Percentiles rank a stretch among this genome's conserved stretches.
These are phyloP conservation scores for Leptoclinus maculatus DNA, from an alignment of 2,797 vertebrate genomes.

Conservation along the genomic window DNA sequence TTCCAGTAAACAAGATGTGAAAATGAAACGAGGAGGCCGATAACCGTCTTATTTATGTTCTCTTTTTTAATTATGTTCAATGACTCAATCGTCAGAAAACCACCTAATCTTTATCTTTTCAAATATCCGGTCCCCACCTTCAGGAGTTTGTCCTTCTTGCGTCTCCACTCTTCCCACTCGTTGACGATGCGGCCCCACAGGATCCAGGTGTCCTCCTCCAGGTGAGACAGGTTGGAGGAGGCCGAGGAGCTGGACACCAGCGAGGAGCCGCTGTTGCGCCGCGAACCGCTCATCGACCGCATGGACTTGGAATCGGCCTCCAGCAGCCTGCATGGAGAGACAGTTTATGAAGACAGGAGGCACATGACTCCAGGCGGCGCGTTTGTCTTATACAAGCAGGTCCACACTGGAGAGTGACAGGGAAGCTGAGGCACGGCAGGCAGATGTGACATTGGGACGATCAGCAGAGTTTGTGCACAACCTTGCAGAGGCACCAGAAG, in stretches of 20 bases:
- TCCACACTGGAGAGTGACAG: not conserved
- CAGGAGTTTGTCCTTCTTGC: constrained; percentile 97
- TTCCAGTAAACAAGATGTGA: not conserved
- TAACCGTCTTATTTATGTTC: constrained; percentile 10
- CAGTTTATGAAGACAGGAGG: not conserved
- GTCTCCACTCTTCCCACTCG: constrained; percentile 97
- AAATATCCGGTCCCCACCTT: constrained; percentile 84
- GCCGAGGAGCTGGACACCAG: constrained; percentile 98
- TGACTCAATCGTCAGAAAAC: constrained; percentile 7
- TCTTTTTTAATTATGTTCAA: not conserved
- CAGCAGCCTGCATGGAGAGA: constrained; percentile 85
- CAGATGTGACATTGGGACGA: constrained; percentile 11
- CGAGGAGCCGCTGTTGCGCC: constrained; percentile 97
- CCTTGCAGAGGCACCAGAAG: constrained; percentile 6
- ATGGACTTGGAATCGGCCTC: constrained; percentile 98
- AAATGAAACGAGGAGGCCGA: constrained; percentile 18
- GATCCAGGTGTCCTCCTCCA: constrained; percentile 98
- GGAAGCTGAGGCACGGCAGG: not conserved
- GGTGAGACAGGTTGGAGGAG: constrained; percentile 97
- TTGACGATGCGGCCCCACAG: constrained; percentile 98
- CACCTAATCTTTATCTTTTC: not conserved
- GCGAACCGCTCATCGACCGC: constrained; percentile 95
- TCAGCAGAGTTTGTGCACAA: constrained; percentile 6
- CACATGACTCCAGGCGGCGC: not conserved
- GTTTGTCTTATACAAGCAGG: not conserved